Evolutionary conservation across 2,888 invertebrate species (phyloP).

Genomic region (Penaeus monodon): DNA sequence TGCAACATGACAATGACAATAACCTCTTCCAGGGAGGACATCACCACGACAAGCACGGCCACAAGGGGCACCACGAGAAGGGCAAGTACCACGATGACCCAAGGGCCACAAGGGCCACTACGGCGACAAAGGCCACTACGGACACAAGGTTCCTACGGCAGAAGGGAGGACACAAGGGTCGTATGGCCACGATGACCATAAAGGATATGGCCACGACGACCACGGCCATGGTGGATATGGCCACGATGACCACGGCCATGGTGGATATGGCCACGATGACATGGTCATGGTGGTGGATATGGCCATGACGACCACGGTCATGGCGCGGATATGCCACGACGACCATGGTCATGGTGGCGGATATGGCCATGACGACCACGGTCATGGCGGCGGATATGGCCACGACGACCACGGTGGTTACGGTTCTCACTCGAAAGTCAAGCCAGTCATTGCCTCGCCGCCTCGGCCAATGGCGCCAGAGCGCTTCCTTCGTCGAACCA

Average conservation of each 20-base stretch:
- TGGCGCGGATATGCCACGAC: neutral
- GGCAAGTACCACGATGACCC: constrained; percentile 71
- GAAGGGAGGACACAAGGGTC: constrained; percentile 55
- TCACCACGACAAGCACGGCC: constrained; percentile 66
- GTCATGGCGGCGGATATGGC: too few species aligned
- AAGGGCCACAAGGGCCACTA: constrained; percentile 73
- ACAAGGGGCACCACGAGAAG: constrained; percentile 81
- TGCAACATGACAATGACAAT: neutral
- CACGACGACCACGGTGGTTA: too few species aligned
- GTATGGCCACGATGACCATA: too few species aligned
- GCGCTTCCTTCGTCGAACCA: too few species aligned
- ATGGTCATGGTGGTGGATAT: too few species aligned
- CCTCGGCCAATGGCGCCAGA: too few species aligned
- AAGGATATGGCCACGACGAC: too few species aligned
- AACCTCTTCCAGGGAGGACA: constrained; percentile 59
- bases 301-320: constrained; percentile 14
- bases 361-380: neutral
- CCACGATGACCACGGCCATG: neutral
- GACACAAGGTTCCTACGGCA: constrained; percentile 69
- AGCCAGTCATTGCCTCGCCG: too few species aligned
- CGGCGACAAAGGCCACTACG: constrained; percentile 75
- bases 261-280: too few species aligned
- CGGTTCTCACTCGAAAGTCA: too few species aligned
- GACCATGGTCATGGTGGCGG: neutral
- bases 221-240: neutral